Conservation (phyloP, 2,888 invertebrate species). For the Tipula vernalis region DNA sequence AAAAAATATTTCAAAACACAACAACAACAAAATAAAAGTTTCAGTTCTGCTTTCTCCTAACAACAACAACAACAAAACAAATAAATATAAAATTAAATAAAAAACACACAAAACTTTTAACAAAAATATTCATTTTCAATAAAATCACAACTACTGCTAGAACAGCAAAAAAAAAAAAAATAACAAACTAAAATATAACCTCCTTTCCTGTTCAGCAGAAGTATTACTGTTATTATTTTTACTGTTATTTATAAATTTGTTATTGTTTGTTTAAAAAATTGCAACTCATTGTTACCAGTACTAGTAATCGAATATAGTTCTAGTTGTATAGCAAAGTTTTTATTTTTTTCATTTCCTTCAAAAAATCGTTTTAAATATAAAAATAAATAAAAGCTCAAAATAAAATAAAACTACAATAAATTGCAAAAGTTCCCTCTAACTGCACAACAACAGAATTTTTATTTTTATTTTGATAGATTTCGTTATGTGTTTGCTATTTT, state of each 20-base stretch:
- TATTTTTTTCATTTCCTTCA: neutral
- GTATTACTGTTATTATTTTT: neutral
- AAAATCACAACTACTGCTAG: neutral
- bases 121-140: constrained; percentile 4
- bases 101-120: neutral
- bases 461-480: neutral
- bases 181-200: neutral
- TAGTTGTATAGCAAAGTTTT: neutral
- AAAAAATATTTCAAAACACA: neutral
- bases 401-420: neutral
- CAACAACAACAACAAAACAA: neutral
- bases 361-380: neutral
- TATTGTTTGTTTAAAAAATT: neutral
- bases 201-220: neutral
- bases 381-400: neutral
- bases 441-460: neutral
- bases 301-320: neutral
- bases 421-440: neutral
- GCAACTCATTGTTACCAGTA: neutral
- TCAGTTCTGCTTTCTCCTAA: neutral
- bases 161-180: neutral
- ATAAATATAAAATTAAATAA: neutral
- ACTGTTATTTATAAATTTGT: neutral
- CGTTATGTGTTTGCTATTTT: neutral
- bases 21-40: neutral